phyloP scores from a whole-genome alignment of 2,888 invertebrate genomes.

The Heliconius hortense region DNA sequence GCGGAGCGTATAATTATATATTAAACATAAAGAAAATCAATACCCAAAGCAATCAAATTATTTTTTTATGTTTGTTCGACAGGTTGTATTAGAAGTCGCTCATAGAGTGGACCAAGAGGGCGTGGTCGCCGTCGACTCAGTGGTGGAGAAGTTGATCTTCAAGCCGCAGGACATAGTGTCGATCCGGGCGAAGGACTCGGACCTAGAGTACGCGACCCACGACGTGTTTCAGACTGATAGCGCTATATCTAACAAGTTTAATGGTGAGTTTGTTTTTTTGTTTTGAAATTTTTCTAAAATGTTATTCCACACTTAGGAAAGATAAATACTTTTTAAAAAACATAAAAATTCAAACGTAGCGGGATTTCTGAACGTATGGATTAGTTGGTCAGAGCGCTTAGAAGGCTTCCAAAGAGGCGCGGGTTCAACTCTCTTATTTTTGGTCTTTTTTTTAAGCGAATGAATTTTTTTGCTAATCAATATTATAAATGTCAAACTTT shows the following conservation, averaged over 20 bases:
- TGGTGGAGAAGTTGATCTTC: conserved; percentile 91
- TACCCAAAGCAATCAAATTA: background rate
- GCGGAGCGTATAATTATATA: background rate
- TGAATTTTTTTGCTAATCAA: no score
- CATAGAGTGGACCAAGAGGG: conserved; percentile 89
- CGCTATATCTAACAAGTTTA: conserved; percentile 90
- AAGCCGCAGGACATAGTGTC: conserved; percentile 91
- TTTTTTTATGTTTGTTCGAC: background rate
- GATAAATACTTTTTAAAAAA: no score
- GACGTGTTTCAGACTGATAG: conserved; percentile 95
- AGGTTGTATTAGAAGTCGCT: conserved; percentile 92
- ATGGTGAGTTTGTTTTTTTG: conserved; percentile 79
- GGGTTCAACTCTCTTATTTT: no score
- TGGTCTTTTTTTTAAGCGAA: no score
- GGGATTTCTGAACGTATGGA: no score
- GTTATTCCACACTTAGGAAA: no score
- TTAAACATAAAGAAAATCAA: conserved; percentile 6
- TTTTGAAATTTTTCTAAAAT: no score
- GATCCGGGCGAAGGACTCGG: conserved; percentile 91
- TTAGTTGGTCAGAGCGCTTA: no score
- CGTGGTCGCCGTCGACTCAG: conserved; percentile 84
- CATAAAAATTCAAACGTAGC: no score
- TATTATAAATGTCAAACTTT: no score
- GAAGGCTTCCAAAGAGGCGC: no score
- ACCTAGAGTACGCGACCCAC: conserved; percentile 93